Base-by-base conservation (phyloP, 2,797 vertebrate species). In the Capromys pilorides region DNA sequence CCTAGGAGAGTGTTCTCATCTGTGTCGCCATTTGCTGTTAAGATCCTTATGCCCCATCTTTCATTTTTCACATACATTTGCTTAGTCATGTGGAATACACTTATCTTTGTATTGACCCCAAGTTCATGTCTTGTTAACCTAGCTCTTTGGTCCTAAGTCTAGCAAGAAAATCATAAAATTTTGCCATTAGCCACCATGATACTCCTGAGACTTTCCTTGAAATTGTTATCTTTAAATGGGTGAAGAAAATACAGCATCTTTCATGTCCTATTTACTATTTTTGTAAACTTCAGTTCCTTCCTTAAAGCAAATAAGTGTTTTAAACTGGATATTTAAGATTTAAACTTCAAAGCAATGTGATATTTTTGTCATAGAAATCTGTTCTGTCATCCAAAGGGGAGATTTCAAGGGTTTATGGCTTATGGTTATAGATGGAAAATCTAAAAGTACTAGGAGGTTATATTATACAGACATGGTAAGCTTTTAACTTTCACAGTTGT, bases 261-360 rank as follows among this genome's bases (percentile, higher is more conserved):
- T 95, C 33, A 36, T 82, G 36, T 67, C 26, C 10, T 75, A 41
- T 36, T 49, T 71, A 36, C 1, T 81, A 11, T 73, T 14, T 83
- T 80, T 81, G 36, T 81, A 91, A 96, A 51, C 1, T 92, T 96
- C 64, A 82, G 62, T 80, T 91, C 7, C 14, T 78, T 31, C 82
- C 89, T 89, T 75, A 93, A 82, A 93, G 75, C 86, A 85, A 94
- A 77, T 13, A 51, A 19, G 18, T 69, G 14, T 84, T 91, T 92
- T 31, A 22, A 45, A n/a, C 57, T 9, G 92, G 66, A 77, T 28
- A 59, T 95, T 96, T 93, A 16, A 9, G 88, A 28, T 71, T 73
- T 19, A 83, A 71, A 71, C 81, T 91, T 73, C 90, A 91, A 85
- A 71, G 13, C 26, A 88, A 24, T 11, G 28, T 86, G 66, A 41